Percentiles rank a stretch among this genome's conserved stretches.
Conservation (phyloP, 2,888 invertebrate species). For the Capitulum mitella region DNA sequence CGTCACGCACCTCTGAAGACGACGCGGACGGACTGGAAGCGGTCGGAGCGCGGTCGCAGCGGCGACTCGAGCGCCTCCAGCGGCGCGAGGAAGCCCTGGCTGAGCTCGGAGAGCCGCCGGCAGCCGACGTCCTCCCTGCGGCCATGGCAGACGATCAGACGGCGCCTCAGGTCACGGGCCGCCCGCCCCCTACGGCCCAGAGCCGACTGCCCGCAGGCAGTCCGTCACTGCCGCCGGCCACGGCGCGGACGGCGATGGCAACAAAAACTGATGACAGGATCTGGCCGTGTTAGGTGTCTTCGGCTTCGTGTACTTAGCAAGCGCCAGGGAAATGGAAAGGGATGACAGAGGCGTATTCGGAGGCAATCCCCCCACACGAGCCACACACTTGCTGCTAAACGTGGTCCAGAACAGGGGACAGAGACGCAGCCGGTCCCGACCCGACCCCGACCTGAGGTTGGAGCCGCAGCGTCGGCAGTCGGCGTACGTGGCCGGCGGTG, state of each 20-base stretch:
- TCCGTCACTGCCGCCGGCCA: neutral
- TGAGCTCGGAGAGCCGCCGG: neutral
- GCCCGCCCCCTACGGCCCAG: neutral
- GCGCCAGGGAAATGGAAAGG: too few relatives aligned
- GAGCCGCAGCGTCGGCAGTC: neutral
- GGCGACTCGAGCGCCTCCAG: constrained; percentile 12
- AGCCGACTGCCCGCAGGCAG: neutral
- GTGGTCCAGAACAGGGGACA: too few relatives aligned
- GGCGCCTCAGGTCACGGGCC: neutral
- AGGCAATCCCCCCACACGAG: too few relatives aligned
- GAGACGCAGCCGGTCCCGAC: neutral
- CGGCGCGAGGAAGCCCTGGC: neutral
- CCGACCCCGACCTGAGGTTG: neutral
- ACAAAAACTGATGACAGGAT: neutral
- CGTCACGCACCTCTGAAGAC: neutral
- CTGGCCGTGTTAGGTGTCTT: too few relatives aligned
- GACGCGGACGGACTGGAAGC: constrained; percentile 4
- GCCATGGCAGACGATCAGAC: neutral
- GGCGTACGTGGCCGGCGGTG: neutral
- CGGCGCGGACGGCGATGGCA: too few relatives aligned
- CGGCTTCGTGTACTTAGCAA: too few relatives aligned
- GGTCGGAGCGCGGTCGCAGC: neutral
- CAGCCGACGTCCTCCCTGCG: neutral
- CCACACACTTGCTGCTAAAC: too few relatives aligned
- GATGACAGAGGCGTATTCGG: too few relatives aligned